phyloP scores from a whole-genome alignment of 2,113 vertebrate genomes.

The Pithys albifrons region DNA sequence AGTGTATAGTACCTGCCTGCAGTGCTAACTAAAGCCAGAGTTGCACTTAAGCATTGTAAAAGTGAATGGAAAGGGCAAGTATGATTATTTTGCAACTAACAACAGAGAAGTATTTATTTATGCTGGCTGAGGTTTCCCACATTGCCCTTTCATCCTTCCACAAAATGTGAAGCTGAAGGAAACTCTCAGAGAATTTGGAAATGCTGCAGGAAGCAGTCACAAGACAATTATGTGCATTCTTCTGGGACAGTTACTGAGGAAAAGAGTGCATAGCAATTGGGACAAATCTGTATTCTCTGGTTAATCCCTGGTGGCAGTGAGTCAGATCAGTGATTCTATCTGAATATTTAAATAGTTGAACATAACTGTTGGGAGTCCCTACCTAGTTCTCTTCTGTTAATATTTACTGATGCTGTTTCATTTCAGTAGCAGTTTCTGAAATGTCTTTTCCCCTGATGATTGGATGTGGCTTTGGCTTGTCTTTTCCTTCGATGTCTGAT shows the following conservation, averaged over 20 bases:
- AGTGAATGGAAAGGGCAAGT: not conserved
- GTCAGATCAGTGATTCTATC: not conserved
- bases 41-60: not conserved
- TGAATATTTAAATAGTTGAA: not conserved
- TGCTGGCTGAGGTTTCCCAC: not conserved
- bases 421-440: not conserved
- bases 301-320: constrained; percentile 8
- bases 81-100: not conserved
- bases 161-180: not conserved
- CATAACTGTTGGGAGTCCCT: not conserved
- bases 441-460: not conserved
- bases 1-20: not conserved
- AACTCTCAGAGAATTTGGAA: not conserved
- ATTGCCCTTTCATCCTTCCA: not conserved
- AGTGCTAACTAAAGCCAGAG: not conserved
- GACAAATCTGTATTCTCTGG: not conserved
- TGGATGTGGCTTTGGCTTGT: not conserved
- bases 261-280: constrained; percentile 9
- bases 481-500: not conserved
- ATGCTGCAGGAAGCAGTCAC: not conserved
- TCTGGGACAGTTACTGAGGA: not conserved
- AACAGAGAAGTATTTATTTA: not conserved
- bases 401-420: not conserved
- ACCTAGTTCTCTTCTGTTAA: not conserved
- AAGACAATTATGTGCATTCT: constrained; percentile 45